Percentiles rank a stretch among this genome's conserved stretches.
Evolutionary conservation across 2,888 invertebrate species (phyloP).

Genomic region (Oxyteleia sp.): DNA sequence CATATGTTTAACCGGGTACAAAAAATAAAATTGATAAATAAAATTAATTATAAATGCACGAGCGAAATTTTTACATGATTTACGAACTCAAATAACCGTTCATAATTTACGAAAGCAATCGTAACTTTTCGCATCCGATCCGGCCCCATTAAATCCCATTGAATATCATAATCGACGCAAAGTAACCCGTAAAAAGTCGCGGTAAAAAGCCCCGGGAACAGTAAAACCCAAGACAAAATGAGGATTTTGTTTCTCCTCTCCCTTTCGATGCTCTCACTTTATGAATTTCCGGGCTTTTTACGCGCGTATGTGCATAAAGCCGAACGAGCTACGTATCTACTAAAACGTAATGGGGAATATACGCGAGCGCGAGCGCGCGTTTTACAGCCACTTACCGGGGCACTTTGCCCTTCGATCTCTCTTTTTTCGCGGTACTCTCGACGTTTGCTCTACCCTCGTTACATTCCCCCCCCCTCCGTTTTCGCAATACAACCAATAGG

Average conservation of each 20-base stretch:
- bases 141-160: conserved; percentile 12
- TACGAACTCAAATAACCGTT: too few relatives aligned
- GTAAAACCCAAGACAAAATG: conserved; percentile 26
- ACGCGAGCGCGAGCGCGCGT: conserved; percentile 64
- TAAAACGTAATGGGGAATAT: conserved; percentile 76
- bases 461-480: conserved; percentile 37
- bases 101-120: neutral
- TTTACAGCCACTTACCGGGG: conserved; percentile 77
- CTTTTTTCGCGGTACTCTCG: conserved; percentile 60
- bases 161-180: conserved; percentile 37
- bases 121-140: neutral
- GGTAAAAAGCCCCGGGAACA: conserved; percentile 2
- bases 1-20: too few relatives aligned
- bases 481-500: conserved; percentile 27
- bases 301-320: conserved; percentile 30
- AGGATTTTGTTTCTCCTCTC: conserved; percentile 36
- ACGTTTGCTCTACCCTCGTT: conserved; percentile 57
- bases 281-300: conserved; percentile 57
- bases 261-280: conserved; percentile 27
- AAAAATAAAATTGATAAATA: too few relatives aligned
- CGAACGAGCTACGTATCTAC: conserved; percentile 52
- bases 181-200: conserved; percentile 35
- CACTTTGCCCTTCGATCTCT: conserved; percentile 75
- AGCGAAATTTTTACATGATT: too few relatives aligned
- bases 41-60: too few relatives aligned